Conservation (phyloP, 2,888 invertebrate genomes). For the Hypolimnas misippus region DNA sequence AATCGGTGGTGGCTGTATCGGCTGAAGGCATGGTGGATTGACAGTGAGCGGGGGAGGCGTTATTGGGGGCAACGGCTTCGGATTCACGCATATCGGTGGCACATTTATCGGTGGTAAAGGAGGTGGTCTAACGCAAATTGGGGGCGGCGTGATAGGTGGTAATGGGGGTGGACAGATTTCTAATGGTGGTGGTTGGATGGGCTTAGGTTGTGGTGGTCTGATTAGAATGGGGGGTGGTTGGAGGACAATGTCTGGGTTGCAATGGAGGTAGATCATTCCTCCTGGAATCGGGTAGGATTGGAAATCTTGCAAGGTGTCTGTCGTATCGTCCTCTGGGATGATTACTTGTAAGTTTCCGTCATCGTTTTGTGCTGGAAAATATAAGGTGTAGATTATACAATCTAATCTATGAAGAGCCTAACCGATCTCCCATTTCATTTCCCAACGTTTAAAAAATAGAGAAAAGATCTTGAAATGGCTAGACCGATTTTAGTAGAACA, state of each 20-base stretch:
- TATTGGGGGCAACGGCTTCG: constrained; percentile 51
- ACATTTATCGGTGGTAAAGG: constrained; percentile 54
- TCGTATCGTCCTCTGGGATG: constrained; percentile 47
- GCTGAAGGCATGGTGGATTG: constrained; percentile 52
- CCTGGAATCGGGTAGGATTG: constrained; percentile 60
- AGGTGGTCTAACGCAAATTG: constrained; percentile 55
- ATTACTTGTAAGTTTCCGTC: constrained; percentile 57
- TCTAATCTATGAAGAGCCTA: too few species aligned
- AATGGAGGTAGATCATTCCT: constrained; percentile 61
- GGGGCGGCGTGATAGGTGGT: constrained; percentile 54
- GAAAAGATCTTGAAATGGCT: too few species aligned
- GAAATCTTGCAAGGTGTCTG: constrained; percentile 60
- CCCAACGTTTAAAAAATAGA: too few species aligned
- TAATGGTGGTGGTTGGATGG: constrained; percentile 56
- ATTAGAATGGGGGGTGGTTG: constrained; percentile 69
- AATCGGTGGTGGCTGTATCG: constrained; percentile 51
- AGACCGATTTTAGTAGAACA: too few species aligned
- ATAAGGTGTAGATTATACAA: constrained; percentile 24
- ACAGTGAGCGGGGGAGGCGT: constrained; percentile 58
- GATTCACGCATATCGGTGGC: constrained; percentile 55
- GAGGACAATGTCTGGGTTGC: constrained; percentile 63
- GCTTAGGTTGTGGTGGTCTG: constrained; percentile 51
- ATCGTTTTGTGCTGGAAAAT: constrained; percentile 58
- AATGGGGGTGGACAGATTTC: constrained; percentile 53
- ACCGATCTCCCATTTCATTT: too few species aligned